Evolutionary conservation across 2,888 invertebrate genomes (phyloP).

Genomic region (Pseudanteris insignis): DNA sequence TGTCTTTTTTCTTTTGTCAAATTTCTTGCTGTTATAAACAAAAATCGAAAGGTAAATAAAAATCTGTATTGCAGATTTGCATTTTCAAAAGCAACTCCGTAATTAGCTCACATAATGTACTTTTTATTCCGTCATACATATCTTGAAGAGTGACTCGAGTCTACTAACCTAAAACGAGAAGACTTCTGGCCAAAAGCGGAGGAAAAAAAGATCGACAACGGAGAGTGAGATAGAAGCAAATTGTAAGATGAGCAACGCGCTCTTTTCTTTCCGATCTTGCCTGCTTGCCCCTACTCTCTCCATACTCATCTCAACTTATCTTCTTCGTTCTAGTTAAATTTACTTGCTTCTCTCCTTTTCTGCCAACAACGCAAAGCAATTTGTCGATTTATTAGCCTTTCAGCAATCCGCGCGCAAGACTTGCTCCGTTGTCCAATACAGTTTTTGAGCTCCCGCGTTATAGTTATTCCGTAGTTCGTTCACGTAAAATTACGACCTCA

Average conservation of each 20-base stretch:
- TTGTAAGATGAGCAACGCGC: conserved; percentile 1
- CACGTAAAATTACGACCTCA: conserved; percentile 23
- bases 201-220: conserved; percentile 2
- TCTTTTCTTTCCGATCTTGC: background rate
- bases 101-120: background rate
- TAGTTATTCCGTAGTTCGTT: conserved; percentile 29
- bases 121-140: conserved; percentile 3
- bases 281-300: background rate
- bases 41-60: too few relatives aligned
- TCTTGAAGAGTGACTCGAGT: conserved; percentile 9
- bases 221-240: conserved; percentile 3
- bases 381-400: conserved; percentile 41
- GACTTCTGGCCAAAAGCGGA: conserved; percentile 6
- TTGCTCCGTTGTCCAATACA: conserved; percentile 10
- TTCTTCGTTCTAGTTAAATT: too few relatives aligned
- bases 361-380: conserved; percentile 24
- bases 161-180: conserved; percentile 27
- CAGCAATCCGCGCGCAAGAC: conserved; percentile 35
- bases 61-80: too few relatives aligned
- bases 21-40: too few relatives aligned
- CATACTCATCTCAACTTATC: background rate
- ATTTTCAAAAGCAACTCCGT: too few relatives aligned
- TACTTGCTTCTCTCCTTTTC: background rate
- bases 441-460: conserved; percentile 23
- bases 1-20: too few relatives aligned